Base-by-base conservation (phyloP, 2,113 vertebrate genomes). In the Baryphthengus martii region DNA sequence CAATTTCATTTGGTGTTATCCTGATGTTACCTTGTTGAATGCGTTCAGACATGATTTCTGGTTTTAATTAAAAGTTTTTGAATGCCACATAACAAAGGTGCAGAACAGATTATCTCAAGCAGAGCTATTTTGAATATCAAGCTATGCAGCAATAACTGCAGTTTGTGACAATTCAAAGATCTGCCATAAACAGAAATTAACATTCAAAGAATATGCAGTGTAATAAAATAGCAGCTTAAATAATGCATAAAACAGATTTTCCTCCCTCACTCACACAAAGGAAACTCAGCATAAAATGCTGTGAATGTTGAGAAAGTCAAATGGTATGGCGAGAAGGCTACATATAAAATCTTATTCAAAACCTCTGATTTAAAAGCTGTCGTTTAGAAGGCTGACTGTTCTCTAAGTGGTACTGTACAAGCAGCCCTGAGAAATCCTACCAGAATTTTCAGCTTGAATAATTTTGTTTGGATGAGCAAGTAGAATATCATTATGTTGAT, bases 41-140 rank as follows among this genome's bases (percentile, higher is more conserved):
- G 87, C 73, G 72, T 90, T 94, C 82, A 86, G 75, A 82, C 18
- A 7, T 91, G 76, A 80, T 71, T 92, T 66, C 58, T 67, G 16
- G 7, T 59, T 96, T 96, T 93, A 97, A 96, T 96, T 96, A 97
- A 92, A 96, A 94, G 68, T 84, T 96, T 96, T 87, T 81, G 44
- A 94, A 90, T 92, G 79, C 81, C 79, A 78, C 49, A 11, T 68
- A 93, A 78, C 61, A 63, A 82, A 92, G 40, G 61, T 95, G 52
- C 68, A 65, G 88, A 92, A 53, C 79, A 81, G 72, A 94, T 96
- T 94, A 89, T 93, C 93, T 95, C 6, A 15, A 86, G 77, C 65
- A 93, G 67, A 91, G 85, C 80, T 95, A 45, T 88, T 95, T 84
- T 96, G 90, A 95, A 86, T 91, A 93, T 91, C 82, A 77, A 91